Base-by-base conservation (phyloP, 2,797 vertebrate species). In the Podarcis siculus region DNA sequence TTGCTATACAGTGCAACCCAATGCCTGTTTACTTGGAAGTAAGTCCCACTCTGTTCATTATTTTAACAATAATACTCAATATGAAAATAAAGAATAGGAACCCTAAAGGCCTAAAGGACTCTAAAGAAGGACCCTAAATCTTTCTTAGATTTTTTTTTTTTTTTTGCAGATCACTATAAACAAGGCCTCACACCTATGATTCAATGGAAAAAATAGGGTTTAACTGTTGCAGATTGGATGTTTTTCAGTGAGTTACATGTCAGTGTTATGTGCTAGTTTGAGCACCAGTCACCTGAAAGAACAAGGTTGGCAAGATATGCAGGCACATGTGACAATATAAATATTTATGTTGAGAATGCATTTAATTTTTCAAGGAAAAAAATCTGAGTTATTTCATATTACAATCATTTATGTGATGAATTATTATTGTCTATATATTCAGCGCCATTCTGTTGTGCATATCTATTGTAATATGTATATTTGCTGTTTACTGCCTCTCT, bases 331-430 rank as follows among this genome's bases (percentile, higher is more conserved):
- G 69, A 55, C 39, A 69, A 86, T 7, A 69, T 0, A 9, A 67
- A 45, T 32, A 37, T 83, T 77, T 82, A 82, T 92, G 55, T 42
- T 89, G 58, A 87, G 86, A 86, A 35, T 17, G 83, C 30, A 75
- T 82, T 72, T 7, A 86, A 37, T 6, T 83, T 77, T 85, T 82
- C 89, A 55, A 87, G 82, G 58, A 88, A 86, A 85, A 85, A 83
- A 87, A 37, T n/a, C 21, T 84, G 87, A 80, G 79, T 79, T 86
- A 64, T 83, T 88, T 80, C 23, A 75, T 85, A 23, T 10, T 79
- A 49, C 25, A 89, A 77, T 8, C 23, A 6, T 4, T 25, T 55
- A 55, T 55, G 13, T 55, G 49, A 55, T 55, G 13, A 55, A 55
- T 55, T 55, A 55, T 55, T 79, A 55, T 19, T 82, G 39, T 23